Base-by-base conservation (phyloP, 2,888 invertebrate genomes). In the Linnaemya tessellans region DNA sequence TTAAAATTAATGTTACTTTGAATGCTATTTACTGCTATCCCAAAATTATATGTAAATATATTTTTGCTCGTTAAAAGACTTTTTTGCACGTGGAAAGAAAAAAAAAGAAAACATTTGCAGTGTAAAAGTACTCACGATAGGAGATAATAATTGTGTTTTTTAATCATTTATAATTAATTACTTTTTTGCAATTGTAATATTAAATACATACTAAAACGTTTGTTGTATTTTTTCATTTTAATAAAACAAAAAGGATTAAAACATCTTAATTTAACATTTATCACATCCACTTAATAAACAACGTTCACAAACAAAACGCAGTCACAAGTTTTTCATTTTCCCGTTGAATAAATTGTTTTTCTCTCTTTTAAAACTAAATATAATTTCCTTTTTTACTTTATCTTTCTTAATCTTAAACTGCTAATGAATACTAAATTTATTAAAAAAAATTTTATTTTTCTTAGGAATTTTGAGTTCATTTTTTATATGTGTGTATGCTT, bases 211-310 rank as follows among this genome's bases (percentile, higher is more conserved):
- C 71, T 49, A 51, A 68, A 68, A 56, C 41, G 22, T 43, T 60
- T 70, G 25, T 65, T 46, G 46, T 51, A 25, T 22, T 51, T 30
- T 71, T 56, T 70, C 41, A n/a, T 22, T 11, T 30, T 41, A 35
- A n/a, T 41, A 71, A 71, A 60, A 49, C 46, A 62, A 70, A 64
- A 81, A 77, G 77, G 67, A 73, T 77, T 80, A 75, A 80, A 83
- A 80, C 62, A 70, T 81, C 75, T 80, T 67, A 68, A 68, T 71
- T 73, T 86, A 91, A 91, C 91, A 91, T 90, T 89, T 91, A 92
- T 91, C 91, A 92, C 91, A 91, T 92, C 90, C 90, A 91, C 90
- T 91, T 92, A n/a, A n/a, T n/a, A 90, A 89, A 90, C 89, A 88
- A 89, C 89, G 90, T 89, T 88, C 62, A 73, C 70, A 60, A 71